phyloP scores from a whole-genome alignment of 2,113 vertebrate species.

The Campylomormyrus tamandua region DNA sequence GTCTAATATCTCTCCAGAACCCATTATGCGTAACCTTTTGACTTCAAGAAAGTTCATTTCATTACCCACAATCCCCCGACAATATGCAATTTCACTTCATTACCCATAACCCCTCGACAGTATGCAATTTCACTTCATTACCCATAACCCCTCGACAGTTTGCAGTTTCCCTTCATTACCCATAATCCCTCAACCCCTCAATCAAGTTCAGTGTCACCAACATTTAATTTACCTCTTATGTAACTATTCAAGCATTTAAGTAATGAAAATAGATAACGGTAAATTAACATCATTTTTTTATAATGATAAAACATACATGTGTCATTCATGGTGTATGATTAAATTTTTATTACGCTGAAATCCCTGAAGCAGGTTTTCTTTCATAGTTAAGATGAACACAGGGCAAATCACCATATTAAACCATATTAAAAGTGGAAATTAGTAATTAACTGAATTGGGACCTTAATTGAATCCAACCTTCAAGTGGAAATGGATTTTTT shows the following conservation, averaged over 20 bases:
- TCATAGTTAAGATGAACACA: not conserved
- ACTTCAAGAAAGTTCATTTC: not conserved
- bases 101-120: not conserved
- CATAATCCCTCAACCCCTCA: not conserved
- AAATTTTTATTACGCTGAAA: not conserved
- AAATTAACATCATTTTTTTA: not conserved
- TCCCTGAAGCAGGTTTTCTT: not conserved
- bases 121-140: not conserved
- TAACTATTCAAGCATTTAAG: not conserved
- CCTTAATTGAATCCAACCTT: not conserved
- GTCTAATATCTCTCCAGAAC: not conserved
- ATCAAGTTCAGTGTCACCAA: not conserved
- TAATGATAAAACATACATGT: not conserved
- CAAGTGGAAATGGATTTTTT: not conserved
- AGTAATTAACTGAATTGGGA: not conserved
- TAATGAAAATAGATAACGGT: not conserved
- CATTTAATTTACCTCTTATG: not conserved
- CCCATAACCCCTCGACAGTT: not conserved
- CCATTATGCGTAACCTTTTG: not conserved
- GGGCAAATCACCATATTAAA: not conserved
- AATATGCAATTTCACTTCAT: not conserved
- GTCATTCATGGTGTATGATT: not conserved
- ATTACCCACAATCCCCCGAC: not conserved
- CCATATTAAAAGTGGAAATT: not conserved
- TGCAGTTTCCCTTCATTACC: not conserved